A percentile compares a stretch with the other conserved stretches of the same genome.
phyloP scores from a whole-genome alignment of 2,113 vertebrate genomes.

The Coreoperca whiteheadi region DNA sequence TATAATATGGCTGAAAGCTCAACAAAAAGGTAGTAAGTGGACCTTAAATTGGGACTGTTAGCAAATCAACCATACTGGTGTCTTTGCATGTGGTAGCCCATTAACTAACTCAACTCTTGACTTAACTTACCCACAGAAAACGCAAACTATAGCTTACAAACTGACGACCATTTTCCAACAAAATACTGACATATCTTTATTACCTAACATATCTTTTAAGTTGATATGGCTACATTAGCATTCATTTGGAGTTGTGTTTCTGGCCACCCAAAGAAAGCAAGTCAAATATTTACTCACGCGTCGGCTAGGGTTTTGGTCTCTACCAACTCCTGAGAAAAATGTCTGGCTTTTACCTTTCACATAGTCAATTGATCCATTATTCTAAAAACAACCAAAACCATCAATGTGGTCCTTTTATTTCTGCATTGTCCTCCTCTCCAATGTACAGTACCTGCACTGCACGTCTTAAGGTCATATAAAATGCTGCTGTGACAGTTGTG shows the following conservation, averaged over 20 bases:
- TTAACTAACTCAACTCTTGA: not conserved
- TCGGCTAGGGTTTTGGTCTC: not conserved
- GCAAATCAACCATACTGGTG: not conserved
- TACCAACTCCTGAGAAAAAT: not conserved
- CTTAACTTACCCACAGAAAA: not conserved
- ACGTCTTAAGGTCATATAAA: slow-evolving; percentile 36
- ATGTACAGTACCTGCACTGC: not conserved
- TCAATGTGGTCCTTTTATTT: not conserved
- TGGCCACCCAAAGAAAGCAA: not conserved
- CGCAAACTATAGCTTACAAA: no score
- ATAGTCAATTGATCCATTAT: not conserved
- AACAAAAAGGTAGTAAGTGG: not conserved
- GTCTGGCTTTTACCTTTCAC: not conserved
- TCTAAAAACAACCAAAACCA: not conserved
- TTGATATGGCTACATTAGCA: not conserved
- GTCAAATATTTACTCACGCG: not conserved
- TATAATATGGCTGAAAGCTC: not conserved
- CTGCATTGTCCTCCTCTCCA: slow-evolving; percentile 1
- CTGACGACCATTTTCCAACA: not conserved
- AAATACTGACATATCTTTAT: not conserved
- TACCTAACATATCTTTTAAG: not conserved
- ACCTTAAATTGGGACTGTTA: not conserved
- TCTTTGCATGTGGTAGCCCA: not conserved
- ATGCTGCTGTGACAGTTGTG: slow-evolving; percentile 31
- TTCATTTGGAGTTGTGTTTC: not conserved